Conservation (phyloP, 2,888 invertebrate genomes). For the Eulithis testata region DNA sequence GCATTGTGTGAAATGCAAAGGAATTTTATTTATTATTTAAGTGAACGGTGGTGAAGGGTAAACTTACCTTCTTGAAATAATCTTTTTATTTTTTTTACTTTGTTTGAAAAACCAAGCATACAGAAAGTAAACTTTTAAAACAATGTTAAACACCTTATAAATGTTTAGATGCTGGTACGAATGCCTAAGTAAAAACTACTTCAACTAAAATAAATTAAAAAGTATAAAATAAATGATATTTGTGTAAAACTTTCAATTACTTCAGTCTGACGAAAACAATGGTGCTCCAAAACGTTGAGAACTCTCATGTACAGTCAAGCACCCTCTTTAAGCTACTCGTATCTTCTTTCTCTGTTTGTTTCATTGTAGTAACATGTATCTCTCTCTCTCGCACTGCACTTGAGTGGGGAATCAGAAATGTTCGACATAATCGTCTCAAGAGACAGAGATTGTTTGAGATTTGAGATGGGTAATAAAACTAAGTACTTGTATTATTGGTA, state of each 20-base stretch:
- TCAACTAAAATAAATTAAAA: background rate
- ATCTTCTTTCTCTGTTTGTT: slow-evolving; percentile 23
- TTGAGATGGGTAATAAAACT: background rate
- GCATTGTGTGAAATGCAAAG: no score
- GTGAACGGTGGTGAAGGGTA: no score
- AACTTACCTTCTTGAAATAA: no score
- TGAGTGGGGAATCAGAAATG: slow-evolving; percentile 9
- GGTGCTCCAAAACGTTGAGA: slow-evolving; percentile 28
- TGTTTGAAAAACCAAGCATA: no score
- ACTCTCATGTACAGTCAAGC: slow-evolving; percentile 31
- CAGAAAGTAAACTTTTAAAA: no score
- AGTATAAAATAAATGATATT: background rate
- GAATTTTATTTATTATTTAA: no score
- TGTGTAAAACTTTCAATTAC: slow-evolving; percentile 20
- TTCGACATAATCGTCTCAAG: slow-evolving; percentile 11
- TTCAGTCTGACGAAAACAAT: slow-evolving; percentile 36
- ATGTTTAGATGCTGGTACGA: no score
- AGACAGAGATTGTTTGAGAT: background rate
- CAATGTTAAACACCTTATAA: no score
- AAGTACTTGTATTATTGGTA: no score
- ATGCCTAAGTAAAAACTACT: background rate
- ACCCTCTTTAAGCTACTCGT: slow-evolving; percentile 12
- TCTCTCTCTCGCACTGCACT: slow-evolving; percentile 18
- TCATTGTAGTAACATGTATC: background rate
- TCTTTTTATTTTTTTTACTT: no score